Evolutionary conservation across 2,888 invertebrate genomes (phyloP).

Genomic region (Zhengitettix transpicula): DNA sequence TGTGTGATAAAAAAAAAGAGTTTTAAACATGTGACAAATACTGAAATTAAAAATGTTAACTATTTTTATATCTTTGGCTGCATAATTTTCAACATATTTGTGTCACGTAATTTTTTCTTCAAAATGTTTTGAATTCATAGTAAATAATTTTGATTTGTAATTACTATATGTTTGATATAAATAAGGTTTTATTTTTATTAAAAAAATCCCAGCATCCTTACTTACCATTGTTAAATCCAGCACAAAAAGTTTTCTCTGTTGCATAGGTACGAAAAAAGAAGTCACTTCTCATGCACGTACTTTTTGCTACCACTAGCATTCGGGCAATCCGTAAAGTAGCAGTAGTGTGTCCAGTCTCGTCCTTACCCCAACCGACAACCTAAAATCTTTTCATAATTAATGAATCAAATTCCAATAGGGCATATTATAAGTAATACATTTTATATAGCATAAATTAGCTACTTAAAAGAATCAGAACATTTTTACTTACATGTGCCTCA

Average conservation of each 20-base stretch:
- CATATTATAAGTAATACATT: no score
- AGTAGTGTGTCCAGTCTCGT: slow-evolving; percentile 1
- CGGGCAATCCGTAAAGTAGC: slow-evolving; percentile 2
- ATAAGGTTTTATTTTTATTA: not conserved
- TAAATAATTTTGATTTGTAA: not conserved
- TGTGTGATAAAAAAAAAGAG: not conserved
- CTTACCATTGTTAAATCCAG: slow-evolving; percentile 7
- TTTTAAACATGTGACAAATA: not conserved
- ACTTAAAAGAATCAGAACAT: no score
- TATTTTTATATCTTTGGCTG: no score
- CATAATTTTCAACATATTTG: not conserved
- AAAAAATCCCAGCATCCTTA: not conserved
- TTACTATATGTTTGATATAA: not conserved
- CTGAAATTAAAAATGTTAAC: not conserved
- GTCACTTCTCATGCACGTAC: slow-evolving; percentile 3
- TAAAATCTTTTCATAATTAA: not conserved
- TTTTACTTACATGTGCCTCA: no score
- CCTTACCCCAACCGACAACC: slow-evolving; percentile 5
- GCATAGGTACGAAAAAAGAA: slow-evolving; percentile 2
- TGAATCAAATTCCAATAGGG: no score
- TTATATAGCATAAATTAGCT: no score
- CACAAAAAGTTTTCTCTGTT: slow-evolving; percentile 5
- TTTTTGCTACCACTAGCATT: slow-evolving; percentile 7
- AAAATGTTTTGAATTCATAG: not conserved
- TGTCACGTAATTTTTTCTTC: not conserved